Conservation (phyloP, 2,797 vertebrate genomes). For the Acanthiza pusilla region DNA sequence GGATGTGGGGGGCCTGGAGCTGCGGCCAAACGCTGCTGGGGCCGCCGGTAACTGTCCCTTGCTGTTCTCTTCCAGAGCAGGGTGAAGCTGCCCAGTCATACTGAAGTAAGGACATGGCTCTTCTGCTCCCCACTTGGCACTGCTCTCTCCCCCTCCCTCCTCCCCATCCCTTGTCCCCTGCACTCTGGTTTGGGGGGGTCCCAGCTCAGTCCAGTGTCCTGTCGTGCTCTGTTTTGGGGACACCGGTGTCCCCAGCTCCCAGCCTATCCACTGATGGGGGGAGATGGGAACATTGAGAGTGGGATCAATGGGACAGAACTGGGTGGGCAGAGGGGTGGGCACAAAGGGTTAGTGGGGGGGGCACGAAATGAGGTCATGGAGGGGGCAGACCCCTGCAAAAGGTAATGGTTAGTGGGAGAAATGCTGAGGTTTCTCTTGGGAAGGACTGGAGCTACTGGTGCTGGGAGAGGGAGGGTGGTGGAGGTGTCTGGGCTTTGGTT, state of each 20-base stretch:
- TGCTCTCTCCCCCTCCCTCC: background rate
- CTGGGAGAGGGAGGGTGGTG: background rate
- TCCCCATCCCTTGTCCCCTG: background rate
- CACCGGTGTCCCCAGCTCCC: background rate
- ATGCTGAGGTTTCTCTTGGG: background rate
- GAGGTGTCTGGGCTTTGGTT: background rate
- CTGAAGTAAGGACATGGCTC: constrained; percentile 95
- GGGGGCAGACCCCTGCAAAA: background rate
- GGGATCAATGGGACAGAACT: background rate
- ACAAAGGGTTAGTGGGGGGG: background rate
- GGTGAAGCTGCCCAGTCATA: constrained; percentile 98
- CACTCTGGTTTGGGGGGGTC: background rate
- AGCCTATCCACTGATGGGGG: background rate
- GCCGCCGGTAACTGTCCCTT: constrained; percentile 65
- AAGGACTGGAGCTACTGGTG: background rate
- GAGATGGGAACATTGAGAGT: background rate
- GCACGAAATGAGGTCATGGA: background rate
- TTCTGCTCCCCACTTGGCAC: constrained; percentile 67
- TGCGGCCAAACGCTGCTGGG: background rate
- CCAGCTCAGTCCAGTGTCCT: background rate
- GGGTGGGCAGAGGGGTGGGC: too few species aligned
- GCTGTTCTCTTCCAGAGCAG: constrained; percentile 95
- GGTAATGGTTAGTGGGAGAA: background rate
- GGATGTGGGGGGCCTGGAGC: background rate
- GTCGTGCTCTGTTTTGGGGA: background rate